Conservation (phyloP, 2,888 invertebrate genomes). For the Bunonema sp. region DNA sequence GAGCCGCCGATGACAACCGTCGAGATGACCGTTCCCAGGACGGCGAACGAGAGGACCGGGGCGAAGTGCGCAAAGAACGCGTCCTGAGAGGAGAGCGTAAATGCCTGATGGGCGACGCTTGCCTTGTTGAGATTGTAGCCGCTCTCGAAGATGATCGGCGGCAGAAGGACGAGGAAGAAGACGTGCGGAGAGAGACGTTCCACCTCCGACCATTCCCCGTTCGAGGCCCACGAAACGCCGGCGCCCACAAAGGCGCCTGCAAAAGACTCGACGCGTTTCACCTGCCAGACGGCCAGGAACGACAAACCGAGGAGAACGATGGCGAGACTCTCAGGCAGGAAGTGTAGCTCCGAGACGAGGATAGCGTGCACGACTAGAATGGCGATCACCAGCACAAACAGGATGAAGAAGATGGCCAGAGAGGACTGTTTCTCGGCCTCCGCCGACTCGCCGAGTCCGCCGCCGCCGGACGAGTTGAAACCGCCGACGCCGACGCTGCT, state of each 20-base stretch:
- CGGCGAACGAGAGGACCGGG: conserved; percentile 92
- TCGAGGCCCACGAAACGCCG: conserved; percentile 24
- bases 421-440: conserved; percentile 14
- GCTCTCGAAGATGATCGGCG: conserved; percentile 96
- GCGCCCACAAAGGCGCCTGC: conserved; percentile 33
- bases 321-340: conserved; percentile 89
- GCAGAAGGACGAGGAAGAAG: conserved; percentile 83
- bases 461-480: not conserved
- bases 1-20: conserved; percentile 91
- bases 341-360: conserved; percentile 84
- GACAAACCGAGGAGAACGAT: conserved; percentile 66
- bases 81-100: too few species aligned
- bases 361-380: conserved; percentile 83
- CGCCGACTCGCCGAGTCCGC: not conserved
- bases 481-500: not conserved
- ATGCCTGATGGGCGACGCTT: too few species aligned
- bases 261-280: too few species aligned
- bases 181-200: conserved; percentile 95
- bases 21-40: conserved; percentile 87
- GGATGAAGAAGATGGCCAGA: conserved; percentile 82
- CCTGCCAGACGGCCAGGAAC: too few species aligned
- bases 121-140: conserved; percentile 92
- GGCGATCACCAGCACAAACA: conserved; percentile 80
- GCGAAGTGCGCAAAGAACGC: conserved; percentile 76
- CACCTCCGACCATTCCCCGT: conserved; percentile 51